Base-by-base conservation (phyloP, 2,797 vertebrate genomes). In the Thalassophryne amazonica region DNA sequence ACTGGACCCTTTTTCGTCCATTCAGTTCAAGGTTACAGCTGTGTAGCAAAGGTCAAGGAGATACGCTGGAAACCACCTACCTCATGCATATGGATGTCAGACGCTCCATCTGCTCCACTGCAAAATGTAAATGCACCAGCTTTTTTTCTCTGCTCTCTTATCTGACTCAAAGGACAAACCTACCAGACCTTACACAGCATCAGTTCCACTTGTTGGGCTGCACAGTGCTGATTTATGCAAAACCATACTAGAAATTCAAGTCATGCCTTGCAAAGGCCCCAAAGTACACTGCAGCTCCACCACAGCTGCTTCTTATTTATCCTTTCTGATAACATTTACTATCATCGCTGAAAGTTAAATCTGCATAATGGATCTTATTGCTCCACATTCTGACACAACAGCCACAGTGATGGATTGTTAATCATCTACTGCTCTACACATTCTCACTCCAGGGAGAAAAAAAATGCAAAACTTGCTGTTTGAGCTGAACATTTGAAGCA, bases 11-110 rank as follows among this genome's bases (percentile, higher is more conserved):
- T 86, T 85, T 82, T 82, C 70, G 67, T 47, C 63, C 51, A 77
- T 68, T 83, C 69, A 78, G 73, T 54, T 60, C 60, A 68, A 80
- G 84, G 84, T 86, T 83, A 69, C 63, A 76, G 67, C 56, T 57
- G 70, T 67, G 69, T 41, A 41, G 73, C 80, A 67, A 57, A 83
- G 88, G 88, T 89, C 86, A 88, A 88, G 84, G 87, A 88, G 78
- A 80, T 64, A 71, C 78, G 67, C 78, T 81, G 76, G 64, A 78
- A 73, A 62, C 64, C 48, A 54, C 51, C 69, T 39, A 61, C 73
- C 76, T 87, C 71, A 90, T 90, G 68, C 84, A 90, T 90, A 90
- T 90, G 87, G 79, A 90, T 88, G 83, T 51, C 48, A 15, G 58
- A 65, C 29, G 48, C 58, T 80, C 89, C 89, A 90, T 91, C 87